A percentile compares a stretch with the other conserved stretches of the same genome.
These are phyloP conservation scores for Acipenser oxyrinchus DNA, from an alignment of 2,797 vertebrate species.

Conservation along the genomic window DNA sequence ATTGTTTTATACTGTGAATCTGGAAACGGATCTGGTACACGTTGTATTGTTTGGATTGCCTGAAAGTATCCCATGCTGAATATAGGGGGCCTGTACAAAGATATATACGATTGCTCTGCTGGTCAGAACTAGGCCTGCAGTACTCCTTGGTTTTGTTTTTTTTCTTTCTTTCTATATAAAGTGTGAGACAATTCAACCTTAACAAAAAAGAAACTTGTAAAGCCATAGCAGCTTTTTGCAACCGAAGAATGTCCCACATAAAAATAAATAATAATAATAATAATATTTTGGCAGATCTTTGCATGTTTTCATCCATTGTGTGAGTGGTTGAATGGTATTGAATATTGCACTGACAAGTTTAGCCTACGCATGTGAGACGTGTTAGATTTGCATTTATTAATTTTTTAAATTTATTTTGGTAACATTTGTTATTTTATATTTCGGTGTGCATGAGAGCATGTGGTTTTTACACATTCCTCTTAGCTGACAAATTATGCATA, in stretches of 20 bases:
- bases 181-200: no score
- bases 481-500: background rate
- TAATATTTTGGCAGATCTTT: conserved; percentile 37
- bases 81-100: conserved; percentile 44
- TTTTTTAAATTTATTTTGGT: conserved; percentile 20
- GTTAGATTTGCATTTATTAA: conserved; percentile 17
- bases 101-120: conserved; percentile 65
- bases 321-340: conserved; percentile 45
- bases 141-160: conserved; percentile 41
- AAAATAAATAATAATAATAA: conserved; percentile 10
- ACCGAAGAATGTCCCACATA: conserved; percentile 49
- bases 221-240: conserved; percentile 70
- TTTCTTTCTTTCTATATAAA: no score
- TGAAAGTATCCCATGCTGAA: conserved; percentile 93
- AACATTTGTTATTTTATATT: conserved; percentile 12
- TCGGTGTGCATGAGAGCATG: conserved; percentile 49
- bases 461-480: conserved; percentile 34
- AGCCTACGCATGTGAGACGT: conserved; percentile 18
- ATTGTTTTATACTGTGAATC: conserved; percentile 76
- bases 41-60: conserved; percentile 66
- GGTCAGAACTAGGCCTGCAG: conserved; percentile 79
- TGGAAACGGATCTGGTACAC: conserved; percentile 75
- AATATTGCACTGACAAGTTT: conserved; percentile 51
- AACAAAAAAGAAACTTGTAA: conserved; percentile 27
- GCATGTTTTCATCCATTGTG: conserved; percentile 59